phyloP scores from a whole-genome alignment of 2,888 invertebrate genomes.

The Linyphia triangularis region DNA sequence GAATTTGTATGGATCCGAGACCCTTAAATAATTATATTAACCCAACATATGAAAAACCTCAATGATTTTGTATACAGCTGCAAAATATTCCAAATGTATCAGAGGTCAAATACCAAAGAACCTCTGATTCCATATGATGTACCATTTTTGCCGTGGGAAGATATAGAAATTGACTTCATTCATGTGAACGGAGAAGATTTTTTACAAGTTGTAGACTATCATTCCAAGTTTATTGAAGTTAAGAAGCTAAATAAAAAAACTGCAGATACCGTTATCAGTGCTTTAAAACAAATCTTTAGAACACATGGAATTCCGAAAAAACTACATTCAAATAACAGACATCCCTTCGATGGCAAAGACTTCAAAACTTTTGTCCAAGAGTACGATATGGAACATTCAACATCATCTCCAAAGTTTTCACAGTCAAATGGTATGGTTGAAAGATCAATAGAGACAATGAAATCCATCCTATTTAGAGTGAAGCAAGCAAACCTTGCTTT shows the following conservation, averaged over 20 bases:
- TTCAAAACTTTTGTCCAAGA: background rate
- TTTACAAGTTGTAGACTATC: background rate
- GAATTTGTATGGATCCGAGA: slow-evolving; percentile 53
- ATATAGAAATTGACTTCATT: background rate
- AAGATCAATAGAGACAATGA: background rate
- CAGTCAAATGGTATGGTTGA: background rate
- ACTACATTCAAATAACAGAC: background rate
- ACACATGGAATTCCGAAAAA: background rate
- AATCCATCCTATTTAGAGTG: background rate
- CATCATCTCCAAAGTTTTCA: background rate
- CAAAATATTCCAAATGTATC: background rate
- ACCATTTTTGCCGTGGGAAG: background rate
- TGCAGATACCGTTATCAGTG: background rate
- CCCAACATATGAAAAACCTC: background rate
- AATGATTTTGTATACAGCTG: background rate
- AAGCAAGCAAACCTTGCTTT: background rate
- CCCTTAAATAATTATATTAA: slow-evolving; percentile 34
- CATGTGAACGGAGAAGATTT: background rate
- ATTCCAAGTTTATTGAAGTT: background rate
- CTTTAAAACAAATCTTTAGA: background rate
- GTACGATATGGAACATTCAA: background rate
- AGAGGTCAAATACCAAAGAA: background rate
- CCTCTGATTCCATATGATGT: background rate
- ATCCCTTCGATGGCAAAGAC: background rate
- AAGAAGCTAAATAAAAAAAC: background rate